Base-by-base conservation (phyloP, 1,140 invertebrate species). In the Drosophila sp. region DNA sequence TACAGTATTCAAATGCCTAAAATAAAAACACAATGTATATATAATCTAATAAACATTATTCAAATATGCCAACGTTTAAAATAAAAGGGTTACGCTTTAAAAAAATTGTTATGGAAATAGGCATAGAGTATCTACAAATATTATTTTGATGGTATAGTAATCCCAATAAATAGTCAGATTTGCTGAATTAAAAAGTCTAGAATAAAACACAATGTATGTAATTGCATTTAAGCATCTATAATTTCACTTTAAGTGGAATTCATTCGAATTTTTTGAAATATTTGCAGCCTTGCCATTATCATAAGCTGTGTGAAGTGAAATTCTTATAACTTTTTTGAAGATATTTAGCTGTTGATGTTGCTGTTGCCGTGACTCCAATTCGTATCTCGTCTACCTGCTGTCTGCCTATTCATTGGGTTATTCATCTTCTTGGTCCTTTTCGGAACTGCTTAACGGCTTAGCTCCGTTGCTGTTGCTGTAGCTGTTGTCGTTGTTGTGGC, bases 301-400 rank as follows among this genome's bases (percentile, higher is more conserved):
- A 58, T 67, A 40, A 67, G 43, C 34, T n/a, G 14, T 13, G 7
- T 66, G 56, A 66, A 66, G 38, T 58, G 56, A 58, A 66, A 66
- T 50, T 45, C 54, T 58, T 59, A 16, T 41, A 67, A 67, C 53
- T 59, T 45, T 45, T 38, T 36, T 27, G 18, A 67, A 50, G 34
- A 45, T 9, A 25, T 57, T 65, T 41, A 6, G 6, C 34, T 13
- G 18, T 16, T 62, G 25, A 16, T 36, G 32, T 25, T 32, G 7
- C 8, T 21, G 3, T 2, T 43, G 2, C 46, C 29, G 27, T 18
- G 13, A 13, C 45, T 13, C 27, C 29, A 25, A 21, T 11, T 7
- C 18, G n/a, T n/a, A 7, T n/a, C 38, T 50, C 14, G 63, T 66
- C 63, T 72, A 41, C 62, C 53, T 41, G 45, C 36, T 45, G 69